phyloP scores from a whole-genome alignment of 2,888 invertebrate genomes.

The Gastrophysa polygoni region DNA sequence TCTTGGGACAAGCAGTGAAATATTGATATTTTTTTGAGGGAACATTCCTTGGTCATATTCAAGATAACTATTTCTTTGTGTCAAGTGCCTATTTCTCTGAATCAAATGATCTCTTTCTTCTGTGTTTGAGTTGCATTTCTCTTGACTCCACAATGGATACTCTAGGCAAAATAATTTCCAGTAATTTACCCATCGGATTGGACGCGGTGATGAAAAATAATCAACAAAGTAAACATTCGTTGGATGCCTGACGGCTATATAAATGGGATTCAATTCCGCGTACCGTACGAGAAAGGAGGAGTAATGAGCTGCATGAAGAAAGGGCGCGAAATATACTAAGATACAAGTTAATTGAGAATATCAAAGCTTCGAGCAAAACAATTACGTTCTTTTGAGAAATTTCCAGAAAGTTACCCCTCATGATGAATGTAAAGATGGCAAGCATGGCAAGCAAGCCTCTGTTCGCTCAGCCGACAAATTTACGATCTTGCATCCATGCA shows the following conservation, averaged over 20 bases:
- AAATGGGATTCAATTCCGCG: slow-evolving; percentile 39
- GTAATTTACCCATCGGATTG: slow-evolving; percentile 25
- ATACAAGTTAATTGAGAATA: slow-evolving; percentile 51
- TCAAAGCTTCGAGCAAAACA: slow-evolving; percentile 49
- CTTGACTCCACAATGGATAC: too few relatives aligned
- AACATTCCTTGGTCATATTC: too few relatives aligned
- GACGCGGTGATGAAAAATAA: slow-evolving; percentile 18
- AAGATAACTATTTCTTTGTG: too few relatives aligned
- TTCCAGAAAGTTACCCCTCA: slow-evolving; percentile 47
- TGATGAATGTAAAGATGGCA: slow-evolving; percentile 47
- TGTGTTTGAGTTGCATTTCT: too few relatives aligned
- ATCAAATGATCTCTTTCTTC: too few relatives aligned
- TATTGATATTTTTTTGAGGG: too few relatives aligned
- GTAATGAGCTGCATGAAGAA: slow-evolving; percentile 46
- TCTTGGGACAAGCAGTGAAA: too few relatives aligned
- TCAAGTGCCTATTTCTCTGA: too few relatives aligned
- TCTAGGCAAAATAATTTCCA: slow-evolving; percentile 9
- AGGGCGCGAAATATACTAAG: slow-evolving; percentile 46
- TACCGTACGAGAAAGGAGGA: slow-evolving; percentile 36
- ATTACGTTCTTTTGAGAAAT: slow-evolving; percentile 53
- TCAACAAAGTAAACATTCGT: slow-evolving; percentile 28
- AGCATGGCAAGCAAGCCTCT: slow-evolving; percentile 42
- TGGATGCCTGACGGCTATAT: slow-evolving; percentile 29
- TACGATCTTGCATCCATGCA: slow-evolving; percentile 41
- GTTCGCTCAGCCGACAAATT: slow-evolving; percentile 50